Evolutionary conservation across 92 coral and sea anemone genomes (phyloP), one percentile per base, ranked within the genome.

Genomic region (Muricea muricata): DNA sequence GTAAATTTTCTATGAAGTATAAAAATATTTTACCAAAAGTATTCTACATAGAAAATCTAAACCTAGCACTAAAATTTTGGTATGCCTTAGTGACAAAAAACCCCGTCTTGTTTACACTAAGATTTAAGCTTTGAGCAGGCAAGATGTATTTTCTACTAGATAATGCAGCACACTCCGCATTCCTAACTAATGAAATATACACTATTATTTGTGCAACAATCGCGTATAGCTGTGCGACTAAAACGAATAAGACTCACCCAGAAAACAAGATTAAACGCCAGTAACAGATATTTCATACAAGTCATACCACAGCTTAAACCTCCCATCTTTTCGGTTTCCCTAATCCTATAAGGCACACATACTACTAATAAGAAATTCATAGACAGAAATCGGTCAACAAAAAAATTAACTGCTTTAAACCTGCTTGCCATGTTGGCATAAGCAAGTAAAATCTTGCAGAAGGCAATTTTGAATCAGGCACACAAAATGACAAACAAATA

Each of bases 271-370:
- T 96, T 96, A 75, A 96, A 96, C 32, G 97, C 99, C 73, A 94
- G 91, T 52, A 96, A 93, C 31, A 96, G 90, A 60, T 93, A 93
- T 79, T 96, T 96, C 96, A 96, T 88, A 73, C 99, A 96, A 45
- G 91, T 92, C 98, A 93, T 96, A 72, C 99, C 99, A 78, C 97
- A 95, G 33, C 94, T 92, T 24, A 94, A 67, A 46, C 91, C 94
- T 87, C 87, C 91, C 91, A 85, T 91, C 85, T 81, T 78, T 29
- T 54, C 79, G 14, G 67, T 56, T 57, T 76, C 76, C 67, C 5
- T 31, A 50, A 80, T 37, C 70, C 37, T 25, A 15, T 28, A 15
- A 26, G 18, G n/a, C 28, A 63, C 10, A 25, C 37, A 15, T 63
- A 28, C 70, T 52, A 9, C 33, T 78, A 78, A 78, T 30, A 32